phyloP scores from a whole-genome alignment of 2,797 vertebrate genomes.

The Synaphobranchus kaupii region DNA sequence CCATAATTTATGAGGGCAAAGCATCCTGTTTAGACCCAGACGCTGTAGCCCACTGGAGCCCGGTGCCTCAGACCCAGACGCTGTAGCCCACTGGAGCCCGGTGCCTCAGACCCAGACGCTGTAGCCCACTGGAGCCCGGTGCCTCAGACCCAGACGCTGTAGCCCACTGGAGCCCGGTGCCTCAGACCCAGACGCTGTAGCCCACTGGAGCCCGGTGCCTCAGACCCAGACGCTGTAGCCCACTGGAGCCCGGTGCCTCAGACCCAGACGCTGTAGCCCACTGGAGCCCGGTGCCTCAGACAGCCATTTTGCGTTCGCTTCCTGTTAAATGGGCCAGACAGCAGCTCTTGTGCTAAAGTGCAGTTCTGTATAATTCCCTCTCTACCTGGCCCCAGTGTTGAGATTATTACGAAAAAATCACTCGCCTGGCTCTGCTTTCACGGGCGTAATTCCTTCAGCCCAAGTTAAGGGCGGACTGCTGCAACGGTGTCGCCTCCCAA shows the following conservation, averaged over 20 bases:
- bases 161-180: background rate
- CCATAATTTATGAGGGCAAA: background rate
- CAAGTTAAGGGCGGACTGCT: background rate
- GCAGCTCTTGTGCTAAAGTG: background rate
- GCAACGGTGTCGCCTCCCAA: background rate
- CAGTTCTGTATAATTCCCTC: background rate
- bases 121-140: background rate
- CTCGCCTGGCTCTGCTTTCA: background rate
- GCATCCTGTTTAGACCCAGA: background rate
- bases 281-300: background rate
- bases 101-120: background rate
- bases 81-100: background rate
- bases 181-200: background rate
- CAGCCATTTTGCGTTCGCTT: background rate
- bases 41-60: background rate
- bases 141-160: background rate
- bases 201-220: background rate
- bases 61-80: background rate
- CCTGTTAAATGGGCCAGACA: background rate
- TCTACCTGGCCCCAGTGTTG: background rate
- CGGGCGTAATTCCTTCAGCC: background rate
- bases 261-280: background rate
- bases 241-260: background rate
- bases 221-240: background rate
- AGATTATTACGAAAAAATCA: background rate